Evolutionary conservation across 2,888 invertebrate species (phyloP), one percentile per base, ranked within the genome.

Genomic region (Teleiodes luculella): DNA sequence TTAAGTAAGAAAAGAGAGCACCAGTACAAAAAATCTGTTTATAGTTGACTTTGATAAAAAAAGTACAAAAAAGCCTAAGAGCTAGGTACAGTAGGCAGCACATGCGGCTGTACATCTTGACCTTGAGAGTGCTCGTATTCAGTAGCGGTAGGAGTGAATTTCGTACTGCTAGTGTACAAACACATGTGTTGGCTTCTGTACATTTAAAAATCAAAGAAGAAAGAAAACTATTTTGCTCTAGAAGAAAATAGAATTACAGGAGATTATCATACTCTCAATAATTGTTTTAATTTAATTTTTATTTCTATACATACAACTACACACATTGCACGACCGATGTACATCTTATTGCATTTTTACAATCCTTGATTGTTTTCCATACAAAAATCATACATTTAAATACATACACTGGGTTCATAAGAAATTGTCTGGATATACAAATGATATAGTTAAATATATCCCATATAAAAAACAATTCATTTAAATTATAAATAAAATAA

Each of bases 241-340:
- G 39, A 35, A 35, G 28, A 20, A 53, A 28, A 46, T 13, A 13
- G 14, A 14, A 14, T 18, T 45, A 11, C 10, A 10, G 28, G 20
- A 28, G 13, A 46, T 46, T 14, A 30, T 10, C n/a, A 24, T 49
- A 18, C 37, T 18, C 36, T 28, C 18, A 37, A 37, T 35, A 43
- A 49, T 37, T 49, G 14, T n/a, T 51, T 49, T 60, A 57, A 65
- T 61, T 59, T 68, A 67, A 66, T 63, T 47, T 59, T 68, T 68
- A 66, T 63, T 47, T 62, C 65, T 69, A 65, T 70, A 68, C 66
- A 71, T 57, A 61, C 60, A 67, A 66, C 76, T 82, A 82, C 73
- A 78, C 74, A 78, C 68, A 85, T 85, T 82, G 86, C 82, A 84
- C 85, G 74, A 74, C 68, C 67, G 69, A 70, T 72, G 70, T 70